Base-by-base conservation (phyloP, 2,888 invertebrate genomes). In the Calliphora vomitoria region DNA sequence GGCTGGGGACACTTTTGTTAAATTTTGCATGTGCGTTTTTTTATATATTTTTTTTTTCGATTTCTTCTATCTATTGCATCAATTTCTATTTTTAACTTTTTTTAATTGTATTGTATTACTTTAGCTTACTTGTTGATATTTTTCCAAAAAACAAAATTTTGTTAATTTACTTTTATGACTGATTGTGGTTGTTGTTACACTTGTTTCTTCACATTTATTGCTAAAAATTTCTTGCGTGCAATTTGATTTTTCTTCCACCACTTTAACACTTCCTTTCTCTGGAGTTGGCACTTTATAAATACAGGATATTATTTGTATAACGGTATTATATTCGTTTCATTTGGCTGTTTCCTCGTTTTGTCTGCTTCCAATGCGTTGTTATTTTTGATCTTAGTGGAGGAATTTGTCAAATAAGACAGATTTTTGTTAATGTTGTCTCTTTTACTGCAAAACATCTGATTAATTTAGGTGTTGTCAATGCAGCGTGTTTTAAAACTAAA, bases 81-180 rank as follows among this genome's bases (percentile, higher is more conserved):
- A 87, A 68, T n/a, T 76, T 76, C 87, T 87, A 87, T 87, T 87
- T 72, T 78, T 87, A 87, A 69, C 60, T 76, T 55, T 31, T 55
- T 31, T 55, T 60, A 66, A 31, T 80, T 68, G 35, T 25, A 10
- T 31, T 41, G 31, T 72, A 20, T 66, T 58, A 41, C 47, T 82
- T 68, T 68, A 55, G 11, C 71, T 78, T 81, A 81, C 83, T 74
- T 81, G 84, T 84, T 84, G 66, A 72, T 58, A 72, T 68, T 50
- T 79, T 72, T 58, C 71, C 74, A 74, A 86, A 66, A 75, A 41
- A 60, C 41, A 15, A 15, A 8, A 44, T 69, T 41, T 64, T 55
- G 15, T 66, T 50, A 50, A 35, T 38, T 38, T 44, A 13, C 35
- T 35, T 35, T 44, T 8, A 11, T 44, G 11, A 38, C 66, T 82